These are phyloP conservation scores for Rousettus leschenaultii DNA, from an alignment of 2,113 vertebrate species.

Conservation along the genomic window DNA sequence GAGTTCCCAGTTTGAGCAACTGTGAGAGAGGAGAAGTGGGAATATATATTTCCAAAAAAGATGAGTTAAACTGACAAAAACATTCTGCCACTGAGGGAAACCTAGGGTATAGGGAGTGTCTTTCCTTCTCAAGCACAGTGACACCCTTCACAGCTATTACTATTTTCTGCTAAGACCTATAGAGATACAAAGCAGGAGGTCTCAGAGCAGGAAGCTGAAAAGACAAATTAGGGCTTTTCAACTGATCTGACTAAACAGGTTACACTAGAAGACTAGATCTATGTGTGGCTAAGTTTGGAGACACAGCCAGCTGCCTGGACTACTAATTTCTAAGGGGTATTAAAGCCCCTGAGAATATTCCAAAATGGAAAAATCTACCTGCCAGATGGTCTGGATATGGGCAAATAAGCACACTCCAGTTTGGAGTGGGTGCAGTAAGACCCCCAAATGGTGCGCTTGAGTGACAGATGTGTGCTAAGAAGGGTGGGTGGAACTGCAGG, in stretches of 20 bases:
- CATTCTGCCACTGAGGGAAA: not conserved
- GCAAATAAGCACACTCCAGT: not conserved
- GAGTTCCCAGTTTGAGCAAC: not conserved
- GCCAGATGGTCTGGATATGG: not conserved
- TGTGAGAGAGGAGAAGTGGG: not conserved
- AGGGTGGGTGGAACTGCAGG: too few relatives aligned
- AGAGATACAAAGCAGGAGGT: not conserved
- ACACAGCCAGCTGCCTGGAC: not conserved
- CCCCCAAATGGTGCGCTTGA: not conserved
- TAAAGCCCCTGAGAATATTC: not conserved
- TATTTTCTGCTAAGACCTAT: not conserved
- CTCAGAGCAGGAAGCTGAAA: not conserved
- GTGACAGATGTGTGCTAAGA: not conserved
- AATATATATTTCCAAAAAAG: not conserved
- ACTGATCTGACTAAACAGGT: not conserved
- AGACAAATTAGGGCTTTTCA: not conserved
- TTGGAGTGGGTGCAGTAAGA: not conserved
- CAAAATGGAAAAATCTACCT: not conserved
- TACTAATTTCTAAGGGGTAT: not conserved
- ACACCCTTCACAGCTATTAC: not conserved
- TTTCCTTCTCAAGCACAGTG: not conserved
- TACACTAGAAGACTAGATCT: not conserved
- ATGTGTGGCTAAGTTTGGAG: not conserved
- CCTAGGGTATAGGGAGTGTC: not conserved
- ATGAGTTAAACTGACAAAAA: not conserved